Evolutionary conservation across 2,797 vertebrate species (phyloP).

Genomic region (Semaprochilodus insignis): DNA sequence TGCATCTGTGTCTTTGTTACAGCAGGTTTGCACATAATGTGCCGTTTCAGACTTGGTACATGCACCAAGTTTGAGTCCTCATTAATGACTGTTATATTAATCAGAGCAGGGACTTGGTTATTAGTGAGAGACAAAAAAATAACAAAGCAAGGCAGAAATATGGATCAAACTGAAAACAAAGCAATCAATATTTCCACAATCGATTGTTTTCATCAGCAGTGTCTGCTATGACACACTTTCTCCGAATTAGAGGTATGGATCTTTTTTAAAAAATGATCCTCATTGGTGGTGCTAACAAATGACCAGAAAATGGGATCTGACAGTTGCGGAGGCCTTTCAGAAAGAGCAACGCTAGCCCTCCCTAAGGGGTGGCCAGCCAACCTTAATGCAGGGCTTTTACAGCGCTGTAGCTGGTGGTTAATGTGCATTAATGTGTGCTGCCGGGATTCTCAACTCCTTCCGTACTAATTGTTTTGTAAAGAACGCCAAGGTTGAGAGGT

Average conservation of each 20-base stretch:
- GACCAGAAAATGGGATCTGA: conserved; percentile 63
- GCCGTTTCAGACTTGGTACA: background rate
- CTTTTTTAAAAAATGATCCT: conserved; percentile 59
- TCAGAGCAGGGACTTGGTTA: conserved; percentile 40
- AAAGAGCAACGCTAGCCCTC: conserved; percentile 42
- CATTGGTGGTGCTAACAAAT: conserved; percentile 62
- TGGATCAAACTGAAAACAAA: conserved; percentile 60
- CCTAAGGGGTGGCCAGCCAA: conserved; percentile 47
- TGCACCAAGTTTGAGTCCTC: conserved; percentile 15
- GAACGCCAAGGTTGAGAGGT: conserved; percentile 36
- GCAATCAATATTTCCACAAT: conserved; percentile 61
- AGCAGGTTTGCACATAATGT: background rate
- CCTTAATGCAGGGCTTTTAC: conserved; percentile 62
- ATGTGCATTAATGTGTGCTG: conserved; percentile 54
- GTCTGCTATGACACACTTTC: conserved; percentile 61
- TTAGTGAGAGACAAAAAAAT: conserved; percentile 30
- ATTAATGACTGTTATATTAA: conserved; percentile 32
- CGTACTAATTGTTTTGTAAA: conserved; percentile 59
- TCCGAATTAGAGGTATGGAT: conserved; percentile 62
- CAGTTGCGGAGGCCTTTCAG: conserved; percentile 52
- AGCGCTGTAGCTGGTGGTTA: conserved; percentile 57
- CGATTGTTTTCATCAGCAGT: conserved; percentile 59
- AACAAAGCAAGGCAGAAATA: conserved; percentile 43
- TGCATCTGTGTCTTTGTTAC: background rate
- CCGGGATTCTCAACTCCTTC: conserved; percentile 51